These are phyloP conservation scores for Microchrysa polita DNA, from an alignment of 2,888 invertebrate genomes.

Conservation along the genomic window DNA sequence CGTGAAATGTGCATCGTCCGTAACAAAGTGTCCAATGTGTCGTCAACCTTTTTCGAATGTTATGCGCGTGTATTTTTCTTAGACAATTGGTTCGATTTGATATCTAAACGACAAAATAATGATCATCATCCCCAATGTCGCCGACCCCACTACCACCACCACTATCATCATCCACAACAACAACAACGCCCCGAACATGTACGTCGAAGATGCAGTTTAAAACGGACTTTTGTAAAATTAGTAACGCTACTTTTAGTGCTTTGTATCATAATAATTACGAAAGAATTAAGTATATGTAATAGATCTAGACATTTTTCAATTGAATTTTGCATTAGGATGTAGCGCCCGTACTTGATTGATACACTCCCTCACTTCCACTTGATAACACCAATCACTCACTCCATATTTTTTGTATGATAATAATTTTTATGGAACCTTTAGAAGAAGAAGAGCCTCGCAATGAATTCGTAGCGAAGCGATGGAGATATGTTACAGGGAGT, in stretches of 20 bases:
- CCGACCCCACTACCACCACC: too few species aligned
- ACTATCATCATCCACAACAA: too few species aligned
- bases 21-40: slow-evolving; percentile 89
- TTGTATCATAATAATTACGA: slow-evolving; percentile 32
- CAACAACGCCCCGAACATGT: too few species aligned
- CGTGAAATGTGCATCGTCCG: slow-evolving; percentile 87
- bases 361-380: too few species aligned
- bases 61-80: slow-evolving; percentile 65
- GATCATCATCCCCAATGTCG: too few species aligned
- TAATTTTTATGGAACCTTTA: too few species aligned
- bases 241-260: slow-evolving; percentile 23
- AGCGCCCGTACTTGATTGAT: slow-evolving; percentile 41
- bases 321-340: slow-evolving; percentile 32
- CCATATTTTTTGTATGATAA: too few species aligned
- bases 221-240: slow-evolving; percentile 17
- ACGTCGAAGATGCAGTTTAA: background rate
- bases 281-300: slow-evolving; percentile 22
- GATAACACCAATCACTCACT: too few species aligned
- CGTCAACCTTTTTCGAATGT: slow-evolving; percentile 74
- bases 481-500: too few species aligned
- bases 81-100: slow-evolving; percentile 48
- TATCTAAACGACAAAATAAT: too few species aligned
- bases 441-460: too few species aligned
- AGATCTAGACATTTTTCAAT: slow-evolving; percentile 26
- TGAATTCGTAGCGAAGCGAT: too few species aligned